phyloP scores from a whole-genome alignment of 2,888 invertebrate genomes.

The Allacma fusca region DNA sequence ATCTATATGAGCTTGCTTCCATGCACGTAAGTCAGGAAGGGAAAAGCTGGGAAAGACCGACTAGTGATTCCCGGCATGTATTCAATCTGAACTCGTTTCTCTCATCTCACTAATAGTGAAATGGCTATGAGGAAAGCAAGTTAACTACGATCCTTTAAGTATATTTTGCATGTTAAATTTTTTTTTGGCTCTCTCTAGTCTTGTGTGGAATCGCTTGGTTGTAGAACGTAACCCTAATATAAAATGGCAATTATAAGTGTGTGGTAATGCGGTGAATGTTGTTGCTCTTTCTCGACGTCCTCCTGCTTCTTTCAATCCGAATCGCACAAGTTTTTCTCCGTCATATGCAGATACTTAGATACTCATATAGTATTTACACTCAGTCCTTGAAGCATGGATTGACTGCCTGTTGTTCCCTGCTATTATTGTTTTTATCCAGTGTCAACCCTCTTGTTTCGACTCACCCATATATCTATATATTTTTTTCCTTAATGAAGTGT shows the following conservation, averaged over 20 bases:
- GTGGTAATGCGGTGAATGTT: conserved; percentile 40
- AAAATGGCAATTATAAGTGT: conserved; percentile 43
- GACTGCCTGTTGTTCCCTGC: conserved; percentile 32
- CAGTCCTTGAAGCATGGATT: conserved; percentile 22
- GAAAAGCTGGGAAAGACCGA: background rate
- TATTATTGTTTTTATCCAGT: background rate
- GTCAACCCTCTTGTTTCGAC: conserved; percentile 26
- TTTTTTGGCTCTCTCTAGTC: conserved; percentile 1
- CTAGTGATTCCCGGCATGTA: background rate
- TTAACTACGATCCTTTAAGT: background rate
- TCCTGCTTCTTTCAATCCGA: background rate
- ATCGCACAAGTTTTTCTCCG: too few relatives aligned
- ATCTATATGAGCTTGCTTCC: too few relatives aligned
- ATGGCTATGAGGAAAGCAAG: background rate
- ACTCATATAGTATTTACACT: too few relatives aligned
- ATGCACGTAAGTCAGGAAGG: too few relatives aligned
- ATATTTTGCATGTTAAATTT: conserved; percentile 16
- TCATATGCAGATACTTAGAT: too few relatives aligned
- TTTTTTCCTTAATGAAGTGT: background rate
- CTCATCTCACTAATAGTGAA: background rate
- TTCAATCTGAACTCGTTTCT: background rate
- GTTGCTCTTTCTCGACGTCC: conserved; percentile 9
- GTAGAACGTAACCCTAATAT: conserved; percentile 18
- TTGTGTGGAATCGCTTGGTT: conserved; percentile 4
- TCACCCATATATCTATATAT: conserved; percentile 27